Conservation (phyloP, 2,888 invertebrate genomes). For the Abscondita cerata region DNA sequence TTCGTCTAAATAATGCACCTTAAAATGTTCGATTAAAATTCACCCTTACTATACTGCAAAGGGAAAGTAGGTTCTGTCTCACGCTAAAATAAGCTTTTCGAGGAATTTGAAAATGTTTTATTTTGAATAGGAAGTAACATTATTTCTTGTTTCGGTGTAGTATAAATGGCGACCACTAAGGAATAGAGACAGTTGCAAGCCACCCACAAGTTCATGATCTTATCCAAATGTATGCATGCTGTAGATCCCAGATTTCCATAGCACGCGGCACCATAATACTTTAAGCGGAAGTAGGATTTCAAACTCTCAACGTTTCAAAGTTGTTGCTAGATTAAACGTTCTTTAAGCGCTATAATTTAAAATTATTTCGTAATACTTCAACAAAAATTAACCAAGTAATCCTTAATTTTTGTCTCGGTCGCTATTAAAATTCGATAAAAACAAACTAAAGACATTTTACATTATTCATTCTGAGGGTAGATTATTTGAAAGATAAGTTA, state of each 20-base stretch:
- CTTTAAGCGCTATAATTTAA: constrained; percentile 26
- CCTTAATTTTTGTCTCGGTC: constrained; percentile 12
- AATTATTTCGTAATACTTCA: constrained; percentile 21
- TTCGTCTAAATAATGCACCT: background rate
- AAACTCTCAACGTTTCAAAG: constrained; percentile 32
- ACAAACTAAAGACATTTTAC: constrained; percentile 39
- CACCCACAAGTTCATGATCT: constrained; percentile 34
- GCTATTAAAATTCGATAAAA: constrained; percentile 20
- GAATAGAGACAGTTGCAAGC: constrained; percentile 30
- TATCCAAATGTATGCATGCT: constrained; percentile 39
- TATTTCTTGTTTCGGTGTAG: constrained; percentile 16
- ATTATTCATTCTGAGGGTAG: constrained; percentile 51
- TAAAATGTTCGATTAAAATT: constrained; percentile 5
- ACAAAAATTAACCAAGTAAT: constrained; percentile 15
- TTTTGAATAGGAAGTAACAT: constrained; percentile 5
- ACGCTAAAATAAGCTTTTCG: constrained; percentile 10
- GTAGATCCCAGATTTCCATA: constrained; percentile 36
- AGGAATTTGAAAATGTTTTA: constrained; percentile 8
- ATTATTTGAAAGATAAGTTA: constrained; percentile 55
- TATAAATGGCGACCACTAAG: constrained; percentile 21
- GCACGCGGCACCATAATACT: constrained; percentile 35
- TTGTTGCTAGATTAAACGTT: constrained; percentile 31
- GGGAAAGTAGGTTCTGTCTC: background rate
- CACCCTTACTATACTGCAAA: constrained; percentile 1
- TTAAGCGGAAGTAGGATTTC: constrained; percentile 36